A percentile compares a stretch with the other conserved stretches of the same genome.
phyloP scores from a whole-genome alignment of 2,797 vertebrate genomes.

The Phoebastria nigripes region DNA sequence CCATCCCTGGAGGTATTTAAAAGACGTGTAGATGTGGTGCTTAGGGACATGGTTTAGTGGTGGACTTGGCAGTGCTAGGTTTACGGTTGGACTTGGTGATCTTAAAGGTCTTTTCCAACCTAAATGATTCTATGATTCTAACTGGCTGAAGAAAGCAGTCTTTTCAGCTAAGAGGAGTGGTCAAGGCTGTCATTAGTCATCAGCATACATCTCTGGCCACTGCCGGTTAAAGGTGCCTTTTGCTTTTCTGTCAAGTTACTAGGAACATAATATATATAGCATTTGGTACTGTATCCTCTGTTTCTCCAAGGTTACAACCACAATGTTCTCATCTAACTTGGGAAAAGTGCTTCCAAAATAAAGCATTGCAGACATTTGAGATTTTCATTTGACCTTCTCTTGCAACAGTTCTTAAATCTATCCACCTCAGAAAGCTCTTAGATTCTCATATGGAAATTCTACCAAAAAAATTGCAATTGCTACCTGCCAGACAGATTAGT shows the following conservation, averaged over 20 bases:
- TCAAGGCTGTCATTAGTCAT: accelerated
- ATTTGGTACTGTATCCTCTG: not conserved
- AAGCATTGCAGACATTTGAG: not conserved
- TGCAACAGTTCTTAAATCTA: not conserved
- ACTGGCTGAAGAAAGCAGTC: not conserved
- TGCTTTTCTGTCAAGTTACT: not conserved
- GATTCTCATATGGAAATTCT: not conserved
- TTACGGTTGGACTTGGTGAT: no score
- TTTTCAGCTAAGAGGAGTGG: not conserved
- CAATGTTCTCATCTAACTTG: not conserved
- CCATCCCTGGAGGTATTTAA: no score
- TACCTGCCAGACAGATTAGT: not conserved
- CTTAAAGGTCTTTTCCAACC: no score
- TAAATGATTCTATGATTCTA: not conserved
- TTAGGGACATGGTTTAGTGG: no score
- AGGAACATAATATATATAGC: not conserved
- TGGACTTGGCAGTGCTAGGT: no score
- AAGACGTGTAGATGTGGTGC: no score
- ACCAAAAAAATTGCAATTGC: not conserved
- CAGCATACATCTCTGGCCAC: not conserved
- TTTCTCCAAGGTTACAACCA: not conserved
- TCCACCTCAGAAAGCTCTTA: not conserved
- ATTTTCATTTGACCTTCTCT: not conserved
- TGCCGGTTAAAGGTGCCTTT: not conserved
- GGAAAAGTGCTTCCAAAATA: not conserved